phyloP scores from a whole-genome alignment of 1,140 invertebrate genomes.

The Fopius arisanus region DNA sequence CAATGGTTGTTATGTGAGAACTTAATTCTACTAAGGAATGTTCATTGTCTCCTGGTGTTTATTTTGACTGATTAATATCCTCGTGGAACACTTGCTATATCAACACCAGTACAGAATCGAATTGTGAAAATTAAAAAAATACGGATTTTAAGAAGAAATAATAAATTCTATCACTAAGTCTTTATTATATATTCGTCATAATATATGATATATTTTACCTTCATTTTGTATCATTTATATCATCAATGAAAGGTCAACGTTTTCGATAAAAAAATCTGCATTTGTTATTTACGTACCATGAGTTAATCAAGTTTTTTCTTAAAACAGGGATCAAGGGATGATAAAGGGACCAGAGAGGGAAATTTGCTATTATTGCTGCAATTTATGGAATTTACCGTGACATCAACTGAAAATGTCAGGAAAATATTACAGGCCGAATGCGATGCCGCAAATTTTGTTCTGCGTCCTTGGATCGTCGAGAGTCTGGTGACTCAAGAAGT shows the following conservation, averaged over 20 bases:
- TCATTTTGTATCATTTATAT: constrained; percentile 6
- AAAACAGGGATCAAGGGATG: not conserved
- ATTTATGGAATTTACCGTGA: constrained; percentile 43
- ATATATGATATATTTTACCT: constrained; percentile 44
- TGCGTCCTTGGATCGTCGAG: constrained; percentile 53
- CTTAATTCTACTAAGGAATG: not conserved
- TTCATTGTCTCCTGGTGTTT: not conserved
- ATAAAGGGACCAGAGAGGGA: constrained; percentile 8
- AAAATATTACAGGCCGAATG: constrained; percentile 47
- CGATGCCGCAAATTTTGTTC: constrained; percentile 51
- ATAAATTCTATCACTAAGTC: constrained; percentile 40
- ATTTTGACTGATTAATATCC: constrained; percentile 4
- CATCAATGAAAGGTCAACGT: constrained; percentile 4
- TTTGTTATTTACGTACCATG: constrained; percentile 30
- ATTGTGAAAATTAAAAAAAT: constrained; percentile 7
- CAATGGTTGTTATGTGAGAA: constrained; percentile 5
- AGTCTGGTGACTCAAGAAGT: constrained; percentile 38
- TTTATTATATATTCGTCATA: constrained; percentile 52
- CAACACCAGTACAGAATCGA: not conserved
- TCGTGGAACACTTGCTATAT: not conserved
- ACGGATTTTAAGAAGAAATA: constrained; percentile 6
- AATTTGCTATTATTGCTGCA: constrained; percentile 43
- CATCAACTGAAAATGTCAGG: constrained; percentile 48
- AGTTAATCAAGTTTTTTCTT: constrained; percentile 10
- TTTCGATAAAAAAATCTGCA: constrained; percentile 43